Evolutionary conservation across 2,888 invertebrate genomes (phyloP).

Genomic region (Vanessa cardui): DNA sequence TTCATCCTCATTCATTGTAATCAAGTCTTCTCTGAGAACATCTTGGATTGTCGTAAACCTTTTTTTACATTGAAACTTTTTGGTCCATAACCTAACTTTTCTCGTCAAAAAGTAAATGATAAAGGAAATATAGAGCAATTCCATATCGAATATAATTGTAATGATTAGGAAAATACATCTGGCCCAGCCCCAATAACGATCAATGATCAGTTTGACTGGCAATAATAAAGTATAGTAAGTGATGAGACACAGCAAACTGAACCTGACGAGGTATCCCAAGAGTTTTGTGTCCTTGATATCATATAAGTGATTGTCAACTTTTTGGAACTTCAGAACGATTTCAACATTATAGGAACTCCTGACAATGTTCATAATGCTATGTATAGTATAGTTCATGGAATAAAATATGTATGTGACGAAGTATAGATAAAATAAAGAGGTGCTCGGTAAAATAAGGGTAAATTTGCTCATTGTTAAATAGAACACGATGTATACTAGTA

Average conservation of each 20-base stretch:
- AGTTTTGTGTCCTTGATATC: slow-evolving; percentile 16
- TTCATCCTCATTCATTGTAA: slow-evolving; percentile 14
- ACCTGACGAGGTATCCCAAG: slow-evolving; percentile 18
- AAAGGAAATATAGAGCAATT: slow-evolving; percentile 36
- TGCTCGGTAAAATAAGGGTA: slow-evolving; percentile 15
- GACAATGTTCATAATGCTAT: slow-evolving; percentile 26
- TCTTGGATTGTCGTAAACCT: slow-evolving; percentile 20
- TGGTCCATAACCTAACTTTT: slow-evolving; percentile 39
- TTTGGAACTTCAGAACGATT: slow-evolving; percentile 30
- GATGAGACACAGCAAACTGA: slow-evolving; percentile 10
- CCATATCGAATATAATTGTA: slow-evolving; percentile 43
- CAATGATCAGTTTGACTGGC: slow-evolving; percentile 24
- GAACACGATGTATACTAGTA: slow-evolving; percentile 29
- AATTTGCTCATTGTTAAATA: slow-evolving; percentile 30
- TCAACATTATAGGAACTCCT: slow-evolving; percentile 29
- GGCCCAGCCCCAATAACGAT: slow-evolving; percentile 34
- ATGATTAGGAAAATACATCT: slow-evolving; percentile 36
- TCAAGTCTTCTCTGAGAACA: slow-evolving; percentile 15
- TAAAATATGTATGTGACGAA: slow-evolving; percentile 28
- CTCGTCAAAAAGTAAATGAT: slow-evolving; percentile 38
- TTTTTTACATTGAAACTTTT: slow-evolving; percentile 19
- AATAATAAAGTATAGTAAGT: slow-evolving; percentile 24
- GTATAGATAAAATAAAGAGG: slow-evolving; percentile 24
- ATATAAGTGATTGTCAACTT: slow-evolving; percentile 25
- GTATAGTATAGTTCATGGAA: slow-evolving; percentile 29